phyloP scores from a whole-genome alignment of 2,113 vertebrate species.

The Pteronura brasiliensis region DNA sequence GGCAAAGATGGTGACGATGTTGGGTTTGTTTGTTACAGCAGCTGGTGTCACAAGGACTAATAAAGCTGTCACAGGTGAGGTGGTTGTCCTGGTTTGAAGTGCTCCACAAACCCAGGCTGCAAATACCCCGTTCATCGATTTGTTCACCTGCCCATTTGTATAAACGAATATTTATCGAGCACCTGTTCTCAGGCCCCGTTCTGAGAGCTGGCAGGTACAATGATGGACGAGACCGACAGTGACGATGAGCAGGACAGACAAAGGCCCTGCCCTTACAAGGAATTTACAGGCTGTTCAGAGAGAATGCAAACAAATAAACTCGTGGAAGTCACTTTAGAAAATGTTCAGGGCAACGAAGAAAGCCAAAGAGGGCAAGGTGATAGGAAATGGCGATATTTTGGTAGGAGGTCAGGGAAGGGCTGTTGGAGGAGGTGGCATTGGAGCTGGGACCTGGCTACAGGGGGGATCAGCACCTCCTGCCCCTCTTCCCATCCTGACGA shows the following conservation, averaged over 20 bases:
- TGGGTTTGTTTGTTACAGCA: background rate
- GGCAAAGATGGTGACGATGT: background rate
- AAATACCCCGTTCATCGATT: background rate
- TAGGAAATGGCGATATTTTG: background rate
- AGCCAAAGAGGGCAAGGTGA: background rate
- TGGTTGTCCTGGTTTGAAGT: background rate
- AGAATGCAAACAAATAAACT: background rate
- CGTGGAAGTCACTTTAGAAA: background rate
- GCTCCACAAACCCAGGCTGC: background rate
- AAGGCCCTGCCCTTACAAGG: background rate
- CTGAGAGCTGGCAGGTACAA: background rate
- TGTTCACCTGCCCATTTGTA: background rate
- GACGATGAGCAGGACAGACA: background rate
- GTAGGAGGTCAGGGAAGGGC: background rate
- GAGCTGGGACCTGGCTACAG: background rate
- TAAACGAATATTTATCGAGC: background rate
- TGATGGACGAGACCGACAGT: background rate
- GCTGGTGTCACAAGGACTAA: background rate
- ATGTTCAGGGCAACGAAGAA: background rate
- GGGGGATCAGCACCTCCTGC: background rate
- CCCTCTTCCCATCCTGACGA: fast-evolving
- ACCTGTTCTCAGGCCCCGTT: background rate
- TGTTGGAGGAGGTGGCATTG: background rate
- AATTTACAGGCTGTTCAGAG: background rate
- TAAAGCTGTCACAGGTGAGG: background rate